Conservation (phyloP, 2,113 vertebrate species). For the Chloebia gouldiae region DNA sequence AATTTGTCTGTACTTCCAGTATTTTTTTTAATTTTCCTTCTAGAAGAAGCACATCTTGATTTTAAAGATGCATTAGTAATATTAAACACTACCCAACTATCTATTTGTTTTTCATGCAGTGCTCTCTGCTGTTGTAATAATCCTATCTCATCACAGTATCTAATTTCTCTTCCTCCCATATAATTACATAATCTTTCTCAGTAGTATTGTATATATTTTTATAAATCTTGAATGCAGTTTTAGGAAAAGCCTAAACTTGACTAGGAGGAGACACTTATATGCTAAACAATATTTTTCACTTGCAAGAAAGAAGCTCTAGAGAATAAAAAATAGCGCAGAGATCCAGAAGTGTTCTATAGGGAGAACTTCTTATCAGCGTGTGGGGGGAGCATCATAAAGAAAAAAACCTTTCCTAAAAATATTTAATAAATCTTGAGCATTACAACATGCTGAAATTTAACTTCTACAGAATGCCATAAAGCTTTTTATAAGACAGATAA, state of each 20-base stretch:
- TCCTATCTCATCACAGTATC: neutral
- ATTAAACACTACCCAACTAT: neutral
- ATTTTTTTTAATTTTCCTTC: neutral
- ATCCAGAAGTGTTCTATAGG: neutral
- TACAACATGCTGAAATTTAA: neutral
- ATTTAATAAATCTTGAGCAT: neutral
- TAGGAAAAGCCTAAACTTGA: neutral
- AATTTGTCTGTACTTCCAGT: neutral
- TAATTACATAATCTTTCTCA: constrained; percentile 19
- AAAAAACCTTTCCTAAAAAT: neutral
- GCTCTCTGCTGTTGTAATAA: neutral
- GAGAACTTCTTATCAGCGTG: neutral
- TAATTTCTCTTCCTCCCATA: neutral
- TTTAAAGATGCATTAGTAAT: neutral
- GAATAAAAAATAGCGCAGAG: neutral
- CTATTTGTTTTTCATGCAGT: neutral
- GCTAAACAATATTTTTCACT: neutral
- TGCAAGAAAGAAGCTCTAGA: neutral
- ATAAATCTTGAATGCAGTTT: neutral
- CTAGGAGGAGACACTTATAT: neutral
- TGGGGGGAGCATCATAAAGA: neutral
- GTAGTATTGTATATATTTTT: neutral
- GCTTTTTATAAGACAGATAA: neutral
- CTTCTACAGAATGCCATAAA: neutral
- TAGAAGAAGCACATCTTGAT: neutral